Base-by-base conservation (phyloP, 2,113 vertebrate species). In the Thinocorus orbignyianus region DNA sequence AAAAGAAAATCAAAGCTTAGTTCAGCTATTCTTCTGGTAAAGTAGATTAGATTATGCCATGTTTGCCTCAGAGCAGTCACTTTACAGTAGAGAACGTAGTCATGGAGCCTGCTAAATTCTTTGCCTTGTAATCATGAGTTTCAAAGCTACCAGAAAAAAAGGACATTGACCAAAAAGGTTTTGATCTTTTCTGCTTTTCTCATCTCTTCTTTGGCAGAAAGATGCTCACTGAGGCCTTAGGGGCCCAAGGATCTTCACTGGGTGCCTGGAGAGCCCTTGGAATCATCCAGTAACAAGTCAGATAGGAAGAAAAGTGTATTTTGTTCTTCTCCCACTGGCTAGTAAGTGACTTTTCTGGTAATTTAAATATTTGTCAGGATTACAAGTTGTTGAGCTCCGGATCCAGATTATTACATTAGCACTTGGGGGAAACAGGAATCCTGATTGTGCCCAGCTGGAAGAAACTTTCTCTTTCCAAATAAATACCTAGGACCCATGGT, bases 1-100 rank as follows among this genome's bases (percentile, higher is more conserved):
- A 57, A 92, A 86, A 77, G 57, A 81, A 96, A 95, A 74, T 71
- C 86, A 93, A 88, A 90, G 42, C 80, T 94, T 35, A 71, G 69
- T 88, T 78, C 86, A 78, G 72, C 88, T 74, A 51, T 65, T 95
- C 65, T 74, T 87, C 81, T 0, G 2, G 79, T 71, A 33, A 92
- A 88, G 49, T 31, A 95, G 92, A 92, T 95, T 58, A 92, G 60
- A 82, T 87, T 48, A 78, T 0, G 0, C 15, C 33, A 11, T 48
- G 60, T 78, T 88, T 90, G 28, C 60, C 83, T 88, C 57, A 71
- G 76, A 88, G 51, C 13, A 28, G 13, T 55, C 84, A 41, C 54
- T 92, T 92, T 62, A 37, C 30, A 92, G 71, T 26, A 31, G 64
- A 81, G 41, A 92, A 78, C 8, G 39, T 55, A 82, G 51, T 83